Base-by-base conservation (phyloP, 2,888 invertebrate species). In the Tetranychus piercei region DNA sequence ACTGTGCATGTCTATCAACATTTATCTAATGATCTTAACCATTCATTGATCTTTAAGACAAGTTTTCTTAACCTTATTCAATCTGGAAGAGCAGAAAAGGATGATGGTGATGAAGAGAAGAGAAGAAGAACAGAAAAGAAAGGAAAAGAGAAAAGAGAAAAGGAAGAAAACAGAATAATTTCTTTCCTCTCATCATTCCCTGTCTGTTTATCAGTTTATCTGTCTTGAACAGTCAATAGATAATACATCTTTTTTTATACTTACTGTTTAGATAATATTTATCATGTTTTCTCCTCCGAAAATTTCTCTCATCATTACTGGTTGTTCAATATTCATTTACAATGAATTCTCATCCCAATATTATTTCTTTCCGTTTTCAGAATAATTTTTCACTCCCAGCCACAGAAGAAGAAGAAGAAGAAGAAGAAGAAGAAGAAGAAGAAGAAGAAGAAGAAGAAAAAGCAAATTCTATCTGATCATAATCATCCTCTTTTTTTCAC, bases 1-100 rank as follows among this genome's bases (percentile, higher is more conserved):
- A 55, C 55, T 55, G 55, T 55, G 55, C 55, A 55, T 55, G 55
- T 55, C 55, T 55, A 55, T 55, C 55, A 55, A 55, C 55, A 55
- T 55, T 55, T 55, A 55, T 55, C 55, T 55, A 55, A 55, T 55
- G 55, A 55, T 55, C 55, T 55, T 55, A 15, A 9, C 55, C 55
- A 55, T 55, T 55, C 55, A 55, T 55, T 55, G 55, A 55, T 55
- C 55, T 55, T 55, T 55, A 55, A 55, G 55, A 55, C 55, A 55
- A 55, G 55, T 55, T 55, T 55, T 7, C 55, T 55, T 55, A 55
- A 55, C 55, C 55, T 55, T 55, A 55, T 55, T 55, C 55, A 55
- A 55, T 55, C 55, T 55, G 15, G 15, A 55, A 6, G 6, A 7
- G 15, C 9, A 15, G 55, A 15, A 55, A 15, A 55, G 15, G 55